Conservation (phyloP, 2,888 invertebrate species). For the Phorcus lineatus region DNA sequence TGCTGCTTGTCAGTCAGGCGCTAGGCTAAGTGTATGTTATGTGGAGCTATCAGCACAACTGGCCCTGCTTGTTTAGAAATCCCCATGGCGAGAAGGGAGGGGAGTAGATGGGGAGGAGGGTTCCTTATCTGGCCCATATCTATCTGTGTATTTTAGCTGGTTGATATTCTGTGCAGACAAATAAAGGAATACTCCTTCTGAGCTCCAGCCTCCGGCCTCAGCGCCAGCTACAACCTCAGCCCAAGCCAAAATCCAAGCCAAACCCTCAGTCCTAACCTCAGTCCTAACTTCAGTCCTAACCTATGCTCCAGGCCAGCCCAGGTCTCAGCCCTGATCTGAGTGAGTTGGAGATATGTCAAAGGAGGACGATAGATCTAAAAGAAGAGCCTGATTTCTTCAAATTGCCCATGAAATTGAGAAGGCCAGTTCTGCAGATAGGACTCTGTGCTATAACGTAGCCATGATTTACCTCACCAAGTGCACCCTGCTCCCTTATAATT, state of each 20-base stretch:
- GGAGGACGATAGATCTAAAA: not conserved
- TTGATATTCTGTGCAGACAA: no score
- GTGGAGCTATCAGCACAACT: not conserved
- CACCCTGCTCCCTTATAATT: conserved; percentile 8
- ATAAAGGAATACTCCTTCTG: no score
- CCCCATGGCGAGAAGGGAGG: not conserved
- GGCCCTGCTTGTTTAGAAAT: not conserved
- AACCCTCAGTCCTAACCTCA: no score
- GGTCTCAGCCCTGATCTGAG: no score
- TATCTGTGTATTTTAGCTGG: not conserved
- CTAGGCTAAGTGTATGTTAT: no score
- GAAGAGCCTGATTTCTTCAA: conserved; percentile 11
- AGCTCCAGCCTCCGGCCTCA: no score
- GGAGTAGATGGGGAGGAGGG: not conserved
- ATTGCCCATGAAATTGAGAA: conserved; percentile 24
- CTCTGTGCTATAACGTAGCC: not conserved
- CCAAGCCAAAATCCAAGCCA: no score
- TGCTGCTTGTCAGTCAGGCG: no score
- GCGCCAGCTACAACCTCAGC: no score
- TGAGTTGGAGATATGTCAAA: not conserved
- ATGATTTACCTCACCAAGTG: conserved; percentile 20
- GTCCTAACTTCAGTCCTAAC: no score
- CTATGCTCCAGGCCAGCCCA: no score
- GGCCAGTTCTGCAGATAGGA: not conserved
- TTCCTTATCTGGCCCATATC: not conserved